Evolutionary conservation across 2,888 invertebrate species (phyloP).

Genomic region (Synanthedon formicaeformis): DNA sequence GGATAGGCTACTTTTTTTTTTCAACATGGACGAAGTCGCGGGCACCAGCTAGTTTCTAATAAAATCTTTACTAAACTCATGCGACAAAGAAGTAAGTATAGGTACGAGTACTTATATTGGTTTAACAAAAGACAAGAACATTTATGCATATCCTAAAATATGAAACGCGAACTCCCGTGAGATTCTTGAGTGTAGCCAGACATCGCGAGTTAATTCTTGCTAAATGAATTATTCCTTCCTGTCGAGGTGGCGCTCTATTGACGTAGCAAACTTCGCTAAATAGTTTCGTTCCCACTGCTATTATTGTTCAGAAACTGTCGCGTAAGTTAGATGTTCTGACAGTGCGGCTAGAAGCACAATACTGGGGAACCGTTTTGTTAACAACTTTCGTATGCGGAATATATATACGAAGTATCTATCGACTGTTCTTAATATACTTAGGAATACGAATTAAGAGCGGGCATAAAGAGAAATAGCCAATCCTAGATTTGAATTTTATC

Average conservation of each 20-base stretch:
- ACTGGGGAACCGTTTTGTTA: conserved; percentile 7
- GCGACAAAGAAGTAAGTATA: too few species aligned
- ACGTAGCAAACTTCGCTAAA: conserved; percentile 62
- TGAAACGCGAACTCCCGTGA: conserved; percentile 20
- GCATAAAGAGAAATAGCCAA: too few species aligned
- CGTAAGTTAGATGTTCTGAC: conserved; percentile 41
- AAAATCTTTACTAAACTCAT: too few species aligned
- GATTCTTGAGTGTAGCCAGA: conserved; percentile 14
- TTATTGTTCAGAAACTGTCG: conserved; percentile 62
- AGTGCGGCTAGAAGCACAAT: conserved; percentile 35
- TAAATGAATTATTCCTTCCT: conserved; percentile 63
- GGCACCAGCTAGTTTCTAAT: too few species aligned
- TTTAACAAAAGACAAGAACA: too few species aligned
- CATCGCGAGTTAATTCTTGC: conserved; percentile 44
- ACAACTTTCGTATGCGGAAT: neutral
- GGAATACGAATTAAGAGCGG: neutral
- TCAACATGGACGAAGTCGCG: too few species aligned
- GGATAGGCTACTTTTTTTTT: too few species aligned
- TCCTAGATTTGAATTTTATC: too few species aligned
- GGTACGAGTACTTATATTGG: too few species aligned
- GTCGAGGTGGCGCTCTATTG: conserved; percentile 61
- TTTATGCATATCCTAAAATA: conserved; percentile 10
- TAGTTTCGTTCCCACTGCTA: conserved; percentile 63
- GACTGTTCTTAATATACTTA: neutral
- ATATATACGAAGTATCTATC: neutral